phyloP scores from a whole-genome alignment of 64 coral and sea anemone species.

The Orbicella faveolata region DNA sequence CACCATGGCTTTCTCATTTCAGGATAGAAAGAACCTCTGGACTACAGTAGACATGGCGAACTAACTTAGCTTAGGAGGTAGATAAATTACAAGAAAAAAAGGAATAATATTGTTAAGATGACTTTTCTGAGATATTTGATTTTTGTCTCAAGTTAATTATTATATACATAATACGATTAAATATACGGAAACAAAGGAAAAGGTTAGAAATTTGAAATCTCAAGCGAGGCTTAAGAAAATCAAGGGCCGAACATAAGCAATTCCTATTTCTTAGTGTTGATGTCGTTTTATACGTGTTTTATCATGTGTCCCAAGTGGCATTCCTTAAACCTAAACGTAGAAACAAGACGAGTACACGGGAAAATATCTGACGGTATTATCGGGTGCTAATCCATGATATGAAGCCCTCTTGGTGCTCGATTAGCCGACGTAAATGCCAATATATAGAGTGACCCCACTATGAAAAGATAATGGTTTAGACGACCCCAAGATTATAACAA shows the following conservation, averaged over 20 bases:
- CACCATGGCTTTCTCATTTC: too few relatives aligned
- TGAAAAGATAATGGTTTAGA: conserved; percentile 6
- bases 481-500: conserved; percentile 31
- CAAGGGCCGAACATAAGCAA: background rate
- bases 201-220: too few relatives aligned
- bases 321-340: background rate
- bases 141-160: too few relatives aligned
- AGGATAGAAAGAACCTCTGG: too few relatives aligned
- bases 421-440: conserved; percentile 42
- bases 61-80: too few relatives aligned
- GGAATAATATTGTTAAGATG: too few relatives aligned
- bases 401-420: conserved; percentile 14
- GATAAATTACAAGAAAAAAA: too few relatives aligned
- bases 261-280: background rate
- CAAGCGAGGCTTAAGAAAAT: too few relatives aligned
- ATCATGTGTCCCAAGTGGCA: background rate
- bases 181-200: too few relatives aligned
- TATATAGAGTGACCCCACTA: conserved; percentile 27
- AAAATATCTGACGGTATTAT: conserved; percentile 29
- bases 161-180: too few relatives aligned
- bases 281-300: background rate
- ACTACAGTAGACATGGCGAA: too few relatives aligned
- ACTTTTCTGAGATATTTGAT: too few relatives aligned
- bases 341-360: background rate
- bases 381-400: conserved; percentile 14